A percentile compares a stretch with the other conserved stretches of the same genome.
These are phyloP conservation scores for Lordiphosa mommai DNA, from an alignment of 1,140 invertebrate species.

Conservation along the genomic window DNA sequence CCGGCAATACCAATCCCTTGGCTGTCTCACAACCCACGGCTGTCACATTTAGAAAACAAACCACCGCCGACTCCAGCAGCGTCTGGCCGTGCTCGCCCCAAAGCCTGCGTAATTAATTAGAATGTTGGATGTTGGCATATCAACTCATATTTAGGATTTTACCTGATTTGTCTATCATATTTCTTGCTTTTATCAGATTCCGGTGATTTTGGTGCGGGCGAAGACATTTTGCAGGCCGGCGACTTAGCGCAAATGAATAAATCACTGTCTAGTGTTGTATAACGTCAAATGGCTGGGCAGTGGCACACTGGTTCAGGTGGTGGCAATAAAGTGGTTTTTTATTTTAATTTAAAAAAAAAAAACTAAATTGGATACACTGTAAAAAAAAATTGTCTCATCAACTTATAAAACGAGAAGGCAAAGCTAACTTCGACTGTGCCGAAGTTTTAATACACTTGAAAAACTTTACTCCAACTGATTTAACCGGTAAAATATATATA, in stretches of 20 bases:
- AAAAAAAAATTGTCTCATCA: no score
- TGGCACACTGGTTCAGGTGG: neutral
- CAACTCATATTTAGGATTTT: neutral
- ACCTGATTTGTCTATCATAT: slow-evolving; percentile 80
- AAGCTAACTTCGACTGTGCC: no score
- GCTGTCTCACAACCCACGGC: slow-evolving; percentile 96
- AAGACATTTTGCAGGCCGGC: slow-evolving; percentile 71
- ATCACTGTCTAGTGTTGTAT: slow-evolving; percentile 35
- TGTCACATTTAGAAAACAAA: slow-evolving; percentile 97
- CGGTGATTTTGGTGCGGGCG: slow-evolving; percentile 74
- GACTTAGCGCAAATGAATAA: slow-evolving; percentile 18
- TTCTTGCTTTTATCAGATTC: slow-evolving; percentile 81
- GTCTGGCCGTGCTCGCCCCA: slow-evolving; percentile 99
- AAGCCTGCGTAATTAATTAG: no score
- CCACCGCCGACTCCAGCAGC: slow-evolving; percentile 90
- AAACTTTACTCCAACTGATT: no score
- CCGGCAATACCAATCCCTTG: slow-evolving; percentile 96
- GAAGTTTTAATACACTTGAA: no score
- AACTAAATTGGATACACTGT: no score
- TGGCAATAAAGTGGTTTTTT: no score
- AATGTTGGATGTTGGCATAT: no score
- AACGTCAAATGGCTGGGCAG: slow-evolving; percentile 1
- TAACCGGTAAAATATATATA: no score
- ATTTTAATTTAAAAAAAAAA: no score
- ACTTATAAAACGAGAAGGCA: no score